Evolutionary conservation across 2,797 vertebrate genomes (phyloP).

Genomic region (Gambelia wislizenii): DNA sequence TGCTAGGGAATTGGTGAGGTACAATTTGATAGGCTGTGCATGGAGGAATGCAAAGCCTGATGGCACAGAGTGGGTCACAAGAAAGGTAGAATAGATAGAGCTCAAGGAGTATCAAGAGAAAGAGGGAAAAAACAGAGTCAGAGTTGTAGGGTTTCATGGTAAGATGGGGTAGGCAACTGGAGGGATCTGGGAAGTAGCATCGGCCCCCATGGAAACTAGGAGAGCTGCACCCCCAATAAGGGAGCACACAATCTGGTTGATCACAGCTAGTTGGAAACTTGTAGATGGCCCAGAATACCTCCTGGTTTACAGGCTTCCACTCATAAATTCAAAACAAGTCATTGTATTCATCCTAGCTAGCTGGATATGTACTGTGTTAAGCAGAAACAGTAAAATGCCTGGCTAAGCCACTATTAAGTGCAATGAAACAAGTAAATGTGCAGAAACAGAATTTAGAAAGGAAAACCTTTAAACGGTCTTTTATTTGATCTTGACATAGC

Average conservation of each 20-base stretch:
- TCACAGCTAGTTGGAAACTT: not conserved
- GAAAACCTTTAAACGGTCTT: not conserved
- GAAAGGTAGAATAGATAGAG: not conserved
- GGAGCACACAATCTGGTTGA: not conserved
- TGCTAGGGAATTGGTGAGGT: not conserved
- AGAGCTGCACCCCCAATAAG: not conserved
- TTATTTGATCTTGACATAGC: not conserved
- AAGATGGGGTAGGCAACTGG: too few relatives aligned
- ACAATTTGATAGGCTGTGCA: not conserved
- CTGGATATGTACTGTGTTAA: not conserved
- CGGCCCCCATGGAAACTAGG: too few relatives aligned
- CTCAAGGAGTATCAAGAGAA: not conserved
- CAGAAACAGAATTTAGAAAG: not conserved
- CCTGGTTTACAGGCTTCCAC: not conserved
- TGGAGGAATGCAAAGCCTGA: not conserved
- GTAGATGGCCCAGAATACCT: not conserved
- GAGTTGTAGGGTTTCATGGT: too few relatives aligned
- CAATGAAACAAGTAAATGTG: not conserved
- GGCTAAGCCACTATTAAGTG: not conserved
- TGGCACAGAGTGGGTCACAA: not conserved
- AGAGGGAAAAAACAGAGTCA: not conserved
- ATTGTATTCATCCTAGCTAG: not conserved
- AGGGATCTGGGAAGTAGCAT: too few relatives aligned
- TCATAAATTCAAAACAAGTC: not conserved
- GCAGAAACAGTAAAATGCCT: not conserved